Evolutionary conservation across 2,113 vertebrate genomes (phyloP).

Genomic region (Vanacampus margaritifer): DNA sequence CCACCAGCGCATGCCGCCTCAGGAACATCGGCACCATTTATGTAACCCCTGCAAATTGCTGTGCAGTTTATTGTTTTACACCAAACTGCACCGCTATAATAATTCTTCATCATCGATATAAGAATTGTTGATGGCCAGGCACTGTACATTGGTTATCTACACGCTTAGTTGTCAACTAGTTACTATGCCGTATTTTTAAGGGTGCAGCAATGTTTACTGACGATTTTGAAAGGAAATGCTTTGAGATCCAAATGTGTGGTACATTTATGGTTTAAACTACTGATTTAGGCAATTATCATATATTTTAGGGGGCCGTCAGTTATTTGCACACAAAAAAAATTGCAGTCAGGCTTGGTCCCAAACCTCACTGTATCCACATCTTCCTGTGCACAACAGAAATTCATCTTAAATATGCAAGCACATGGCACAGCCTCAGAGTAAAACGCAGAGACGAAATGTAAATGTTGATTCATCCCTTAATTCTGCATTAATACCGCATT

Average conservation of each 20-base stretch:
- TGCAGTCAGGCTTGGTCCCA: background rate
- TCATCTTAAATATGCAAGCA: constrained; percentile 4
- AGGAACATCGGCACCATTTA: background rate
- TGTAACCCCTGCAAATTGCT: background rate
- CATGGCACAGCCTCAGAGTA: background rate
- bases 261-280: background rate
- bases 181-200: background rate
- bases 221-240: background rate
- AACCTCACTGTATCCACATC: background rate
- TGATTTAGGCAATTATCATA: background rate
- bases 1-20: background rate
- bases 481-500: background rate
- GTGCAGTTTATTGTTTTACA: background rate
- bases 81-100: background rate
- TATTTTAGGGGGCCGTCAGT: background rate
- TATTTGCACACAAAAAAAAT: background rate
- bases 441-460: background rate
- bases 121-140: background rate
- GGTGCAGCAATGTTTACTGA: background rate
- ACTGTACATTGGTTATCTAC: background rate
- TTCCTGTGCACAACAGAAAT: constrained; percentile 2
- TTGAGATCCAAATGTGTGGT: background rate
- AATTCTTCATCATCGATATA: background rate
- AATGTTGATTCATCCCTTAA: background rate
- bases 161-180: too few species aligned